Conservation (phyloP, 2,113 vertebrate genomes). For the Sarotherodon lohbergeri region DNA sequence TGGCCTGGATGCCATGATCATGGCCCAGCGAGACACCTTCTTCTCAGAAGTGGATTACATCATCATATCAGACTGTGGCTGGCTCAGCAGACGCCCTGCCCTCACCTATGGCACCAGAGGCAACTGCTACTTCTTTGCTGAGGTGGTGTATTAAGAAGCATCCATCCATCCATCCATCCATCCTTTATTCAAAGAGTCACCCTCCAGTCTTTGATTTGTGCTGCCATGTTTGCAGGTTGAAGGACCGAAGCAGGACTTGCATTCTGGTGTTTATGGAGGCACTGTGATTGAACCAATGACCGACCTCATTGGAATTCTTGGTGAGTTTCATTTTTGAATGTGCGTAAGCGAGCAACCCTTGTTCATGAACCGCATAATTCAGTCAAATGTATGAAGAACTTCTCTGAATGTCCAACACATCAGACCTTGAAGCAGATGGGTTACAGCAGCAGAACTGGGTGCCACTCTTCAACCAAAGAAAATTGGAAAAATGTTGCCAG, state of each 20-base stretch:
- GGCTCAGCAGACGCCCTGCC: conserved; percentile 74
- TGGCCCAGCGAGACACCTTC: conserved; percentile 73
- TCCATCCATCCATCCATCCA: not conserved
- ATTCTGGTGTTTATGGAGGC: conserved; percentile 77
- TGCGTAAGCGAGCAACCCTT: not conserved
- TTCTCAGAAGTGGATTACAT: conserved; percentile 78
- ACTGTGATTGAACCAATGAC: conserved; percentile 76
- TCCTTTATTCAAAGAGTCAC: not conserved
- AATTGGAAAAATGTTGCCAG: not conserved
- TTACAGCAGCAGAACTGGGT: not conserved
- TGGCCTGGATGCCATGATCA: conserved; percentile 73
- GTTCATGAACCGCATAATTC: not conserved
- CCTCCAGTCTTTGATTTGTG: not conserved
- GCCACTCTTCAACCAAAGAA: not conserved
- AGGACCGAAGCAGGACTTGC: conserved; percentile 74
- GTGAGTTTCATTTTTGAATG: conserved; percentile 38
- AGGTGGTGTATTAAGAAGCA: conserved; percentile 50
- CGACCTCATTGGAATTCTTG: conserved; percentile 74
- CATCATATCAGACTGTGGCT: conserved; percentile 77
- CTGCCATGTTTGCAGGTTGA: conserved; percentile 60
- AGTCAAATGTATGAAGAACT: not conserved
- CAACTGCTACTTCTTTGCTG: conserved; percentile 79
- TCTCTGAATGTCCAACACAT: not conserved
- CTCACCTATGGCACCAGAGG: conserved; percentile 81
- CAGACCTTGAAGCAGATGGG: not conserved